Conservation (phyloP, 2,113 vertebrate genomes). For the Haplotaxodon microlepis region DNA sequence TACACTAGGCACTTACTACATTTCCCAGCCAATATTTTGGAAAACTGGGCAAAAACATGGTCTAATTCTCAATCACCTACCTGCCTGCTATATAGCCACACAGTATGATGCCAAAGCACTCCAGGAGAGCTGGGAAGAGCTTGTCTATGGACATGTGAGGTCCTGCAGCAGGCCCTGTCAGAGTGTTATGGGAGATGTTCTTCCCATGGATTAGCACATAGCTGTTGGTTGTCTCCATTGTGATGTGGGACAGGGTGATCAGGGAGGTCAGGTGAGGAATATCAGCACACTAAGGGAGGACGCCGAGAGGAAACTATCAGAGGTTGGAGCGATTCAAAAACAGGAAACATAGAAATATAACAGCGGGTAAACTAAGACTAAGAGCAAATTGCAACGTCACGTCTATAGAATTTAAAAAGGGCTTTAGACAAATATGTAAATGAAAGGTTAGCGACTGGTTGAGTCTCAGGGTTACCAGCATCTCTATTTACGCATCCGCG, state of each 20-base stretch:
- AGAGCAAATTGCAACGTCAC: not conserved
- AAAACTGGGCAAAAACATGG: rapidly evolving
- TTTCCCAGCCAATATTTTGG: not conserved
- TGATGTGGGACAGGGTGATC: not conserved
- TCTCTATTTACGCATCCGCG: not conserved
- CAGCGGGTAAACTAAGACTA: rapidly evolving
- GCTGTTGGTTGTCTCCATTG: slow-evolving; percentile 56
- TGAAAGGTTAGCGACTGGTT: not conserved
- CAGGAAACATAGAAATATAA: not conserved
- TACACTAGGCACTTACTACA: not conserved
- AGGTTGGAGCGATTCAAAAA: rapidly evolving
- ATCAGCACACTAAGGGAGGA: not conserved
- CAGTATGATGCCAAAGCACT: slow-evolving; percentile 95
- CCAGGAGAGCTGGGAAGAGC: slow-evolving; percentile 90
- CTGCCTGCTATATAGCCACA: slow-evolving; percentile 91
- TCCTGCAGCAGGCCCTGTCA: slow-evolving; percentile 28
- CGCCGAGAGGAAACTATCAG: not conserved
- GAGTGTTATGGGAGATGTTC: slow-evolving; percentile 71
- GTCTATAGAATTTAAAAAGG: not conserved
- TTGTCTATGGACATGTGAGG: slow-evolving; percentile 89
- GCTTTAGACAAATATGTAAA: not conserved
- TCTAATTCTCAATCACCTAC: not conserved
- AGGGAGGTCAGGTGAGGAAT: not conserved
- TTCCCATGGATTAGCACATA: slow-evolving; percentile 66
- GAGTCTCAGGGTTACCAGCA: not conserved